Percentiles rank a stretch among this genome's conserved stretches.
Conservation (phyloP, 2,888 invertebrate species). For the Campaea margaritaria region DNA sequence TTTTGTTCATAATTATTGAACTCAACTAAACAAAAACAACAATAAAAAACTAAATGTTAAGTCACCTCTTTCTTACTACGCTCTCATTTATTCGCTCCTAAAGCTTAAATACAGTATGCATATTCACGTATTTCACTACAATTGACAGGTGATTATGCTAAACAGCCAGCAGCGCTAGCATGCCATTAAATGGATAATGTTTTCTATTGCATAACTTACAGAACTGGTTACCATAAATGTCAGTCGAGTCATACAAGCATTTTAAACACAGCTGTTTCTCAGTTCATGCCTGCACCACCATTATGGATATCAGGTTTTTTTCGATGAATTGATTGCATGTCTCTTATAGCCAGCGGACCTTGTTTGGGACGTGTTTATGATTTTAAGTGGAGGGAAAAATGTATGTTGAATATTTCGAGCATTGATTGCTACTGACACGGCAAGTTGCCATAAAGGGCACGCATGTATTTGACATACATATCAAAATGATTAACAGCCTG, state of each 20-base stretch:
- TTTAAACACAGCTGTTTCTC: conserved; percentile 69
- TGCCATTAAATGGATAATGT: conserved; percentile 68
- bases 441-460: conserved; percentile 39
- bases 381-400: conserved; percentile 50
- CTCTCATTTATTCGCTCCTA: conserved; percentile 6
- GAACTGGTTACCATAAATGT: conserved; percentile 75
- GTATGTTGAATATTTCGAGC: conserved; percentile 53
- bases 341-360: conserved; percentile 54
- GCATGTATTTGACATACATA: conserved; percentile 45
- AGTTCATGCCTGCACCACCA: conserved; percentile 59
- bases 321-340: conserved; percentile 62
- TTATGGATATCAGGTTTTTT: conserved; percentile 62
- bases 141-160: conserved; percentile 75
- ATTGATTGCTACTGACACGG: conserved; percentile 45
- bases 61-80: not conserved
- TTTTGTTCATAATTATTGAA: not conserved
- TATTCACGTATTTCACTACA: conserved; percentile 50
- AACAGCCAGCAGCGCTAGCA: conserved; percentile 58
- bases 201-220: conserved; percentile 77
- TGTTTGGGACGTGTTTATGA: conserved; percentile 55
- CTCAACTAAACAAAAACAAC: conserved; percentile 1
- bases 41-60: not conserved
- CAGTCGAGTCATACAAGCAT: conserved; percentile 64
- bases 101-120: conserved; percentile 22
- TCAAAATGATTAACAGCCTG: conserved; percentile 30